A percentile compares a stretch with the other conserved stretches of the same genome.
Evolutionary conservation across 1,140 invertebrate species (phyloP).

Genomic region (Bicyclus anynana): DNA sequence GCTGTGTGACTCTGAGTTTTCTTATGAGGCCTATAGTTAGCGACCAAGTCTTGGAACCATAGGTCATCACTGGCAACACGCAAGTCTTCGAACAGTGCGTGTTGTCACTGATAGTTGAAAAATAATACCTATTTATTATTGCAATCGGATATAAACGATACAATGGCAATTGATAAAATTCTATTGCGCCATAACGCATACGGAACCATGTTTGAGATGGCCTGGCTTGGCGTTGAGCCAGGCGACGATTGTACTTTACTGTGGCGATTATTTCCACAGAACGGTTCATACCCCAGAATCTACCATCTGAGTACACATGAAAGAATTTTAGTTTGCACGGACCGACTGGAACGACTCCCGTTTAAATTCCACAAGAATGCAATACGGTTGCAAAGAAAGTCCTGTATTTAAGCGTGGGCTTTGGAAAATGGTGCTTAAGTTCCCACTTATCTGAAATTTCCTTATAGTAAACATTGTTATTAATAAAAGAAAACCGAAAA

Average conservation of each 20-base stretch:
- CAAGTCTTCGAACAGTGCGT: too few species aligned
- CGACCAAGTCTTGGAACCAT: too few species aligned
- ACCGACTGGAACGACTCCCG: constrained; percentile 45
- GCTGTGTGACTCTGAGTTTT: too few species aligned
- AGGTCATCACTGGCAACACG: too few species aligned
- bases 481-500: too few species aligned
- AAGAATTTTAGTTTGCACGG: constrained; percentile 54
- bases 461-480: too few species aligned
- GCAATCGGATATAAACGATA: not conserved
- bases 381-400: not conserved
- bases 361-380: constrained; percentile 36
- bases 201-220: constrained; percentile 36
- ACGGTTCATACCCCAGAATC: constrained; percentile 35
- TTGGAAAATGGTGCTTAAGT: not conserved
- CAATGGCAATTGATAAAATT: constrained; percentile 42
- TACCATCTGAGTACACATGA: constrained; percentile 54
- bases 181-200: constrained; percentile 40
- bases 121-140: not conserved
- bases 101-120: too few species aligned
- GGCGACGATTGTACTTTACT: constrained; percentile 50
- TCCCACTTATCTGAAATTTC: not conserved
- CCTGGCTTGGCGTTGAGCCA: constrained; percentile 44
- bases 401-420: not conserved
- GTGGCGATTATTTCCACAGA: constrained; percentile 49
- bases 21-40: too few species aligned